Percentiles rank a stretch among this genome's conserved stretches.
Evolutionary conservation across 2,113 vertebrate species (phyloP).

Genomic region (Oncorhynchus masou): DNA sequence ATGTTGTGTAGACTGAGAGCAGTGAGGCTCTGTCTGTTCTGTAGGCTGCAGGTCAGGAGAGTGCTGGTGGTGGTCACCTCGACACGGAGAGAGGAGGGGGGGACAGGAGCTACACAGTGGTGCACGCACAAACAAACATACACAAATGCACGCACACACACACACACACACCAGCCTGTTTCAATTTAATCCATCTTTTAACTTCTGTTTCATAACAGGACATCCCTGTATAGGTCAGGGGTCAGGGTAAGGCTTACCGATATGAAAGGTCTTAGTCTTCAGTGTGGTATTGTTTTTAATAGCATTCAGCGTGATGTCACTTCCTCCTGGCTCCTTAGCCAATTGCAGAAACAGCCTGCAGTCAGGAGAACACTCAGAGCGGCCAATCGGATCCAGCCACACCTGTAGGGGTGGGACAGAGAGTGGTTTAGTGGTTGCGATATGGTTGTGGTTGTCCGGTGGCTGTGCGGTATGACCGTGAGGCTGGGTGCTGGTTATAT

Average conservation of each 20-base stretch:
- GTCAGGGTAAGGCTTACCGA: conserved; percentile 60
- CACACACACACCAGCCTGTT: conserved; percentile 11
- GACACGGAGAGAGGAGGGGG: conserved; percentile 48
- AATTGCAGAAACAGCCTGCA: conserved; percentile 61
- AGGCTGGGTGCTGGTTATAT: not conserved
- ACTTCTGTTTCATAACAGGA: conserved; percentile 20
- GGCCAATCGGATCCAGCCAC: conserved; percentile 43
- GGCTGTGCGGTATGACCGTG: not conserved
- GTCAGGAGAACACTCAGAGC: conserved; percentile 56
- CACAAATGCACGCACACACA: conserved; percentile 10
- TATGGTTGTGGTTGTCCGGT: not conserved
- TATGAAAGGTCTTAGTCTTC: conserved; percentile 71
- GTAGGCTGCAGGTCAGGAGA: conserved; percentile 74
- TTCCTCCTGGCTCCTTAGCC: conserved; percentile 69
- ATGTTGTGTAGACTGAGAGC: conserved; percentile 47
- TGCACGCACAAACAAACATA: conserved; percentile 22
- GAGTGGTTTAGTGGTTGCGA: too few relatives aligned
- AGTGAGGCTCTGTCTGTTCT: conserved; percentile 40
- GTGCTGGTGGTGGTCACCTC: conserved; percentile 73
- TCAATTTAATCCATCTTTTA: not conserved
- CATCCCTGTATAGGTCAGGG: not conserved
- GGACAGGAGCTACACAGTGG: conserved; percentile 53
- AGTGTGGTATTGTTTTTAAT: conserved; percentile 65
- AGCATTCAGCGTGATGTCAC: conserved; percentile 72
- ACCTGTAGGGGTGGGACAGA: conserved; percentile 40